phyloP scores from a whole-genome alignment of 1,140 invertebrate genomes.

The Phortica variegata region DNA sequence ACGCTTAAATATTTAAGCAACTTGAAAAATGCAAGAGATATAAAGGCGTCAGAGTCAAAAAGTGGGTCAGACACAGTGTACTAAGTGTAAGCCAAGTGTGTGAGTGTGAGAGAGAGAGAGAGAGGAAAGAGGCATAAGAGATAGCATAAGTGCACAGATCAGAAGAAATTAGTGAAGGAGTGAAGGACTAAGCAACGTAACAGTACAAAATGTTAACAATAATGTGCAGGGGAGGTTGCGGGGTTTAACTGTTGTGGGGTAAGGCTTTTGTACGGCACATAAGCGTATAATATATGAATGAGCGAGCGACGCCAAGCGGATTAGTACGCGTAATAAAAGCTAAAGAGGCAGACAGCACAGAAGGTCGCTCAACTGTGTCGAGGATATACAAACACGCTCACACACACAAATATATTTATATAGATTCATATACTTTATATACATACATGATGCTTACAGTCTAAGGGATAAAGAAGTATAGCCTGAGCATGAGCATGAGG shows the following conservation, averaged over 20 bases:
- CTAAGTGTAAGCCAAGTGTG: constrained; percentile 35
- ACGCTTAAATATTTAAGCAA: constrained; percentile 47
- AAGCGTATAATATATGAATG: constrained; percentile 17
- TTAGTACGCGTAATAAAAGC: constrained; percentile 45
- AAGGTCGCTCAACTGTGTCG: constrained; percentile 33
- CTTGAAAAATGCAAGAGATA: constrained; percentile 45
- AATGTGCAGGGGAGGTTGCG: background rate
- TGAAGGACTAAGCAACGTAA: too few relatives aligned
- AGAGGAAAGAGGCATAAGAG: background rate
- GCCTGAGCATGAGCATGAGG: constrained; percentile 15
- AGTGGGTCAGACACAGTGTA: constrained; percentile 25
- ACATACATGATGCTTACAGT: constrained; percentile 14
- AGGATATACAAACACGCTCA: background rate
- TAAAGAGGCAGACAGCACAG: constrained; percentile 35
- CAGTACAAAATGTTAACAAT: too few relatives aligned
- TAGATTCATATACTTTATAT: constrained; percentile 32
- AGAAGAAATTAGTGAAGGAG: too few relatives aligned
- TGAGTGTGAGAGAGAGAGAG: constrained; percentile 4
- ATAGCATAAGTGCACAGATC: too few relatives aligned
- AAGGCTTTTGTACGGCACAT: too few relatives aligned
- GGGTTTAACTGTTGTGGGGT: too few relatives aligned
- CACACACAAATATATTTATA: constrained; percentile 9
- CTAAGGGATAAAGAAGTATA: constrained; percentile 1
- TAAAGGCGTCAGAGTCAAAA: constrained; percentile 17
- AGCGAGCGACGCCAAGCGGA: constrained; percentile 28